A percentile compares a stretch with the other conserved stretches of the same genome.
phyloP scores from a whole-genome alignment of 2,797 vertebrate genomes.

The Hephaestus fuliginosus region DNA sequence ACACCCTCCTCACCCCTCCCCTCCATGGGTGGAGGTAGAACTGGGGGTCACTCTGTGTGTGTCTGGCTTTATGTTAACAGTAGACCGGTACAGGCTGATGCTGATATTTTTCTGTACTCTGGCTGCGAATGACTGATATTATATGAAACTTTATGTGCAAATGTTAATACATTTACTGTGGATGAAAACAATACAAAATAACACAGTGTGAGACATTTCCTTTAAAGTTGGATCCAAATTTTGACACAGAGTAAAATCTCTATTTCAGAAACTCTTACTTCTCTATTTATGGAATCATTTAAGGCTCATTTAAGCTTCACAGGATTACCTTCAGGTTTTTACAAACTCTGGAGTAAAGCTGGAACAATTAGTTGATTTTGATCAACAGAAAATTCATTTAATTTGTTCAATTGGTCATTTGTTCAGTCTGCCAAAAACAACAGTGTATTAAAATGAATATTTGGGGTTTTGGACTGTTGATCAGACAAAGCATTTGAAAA shows the following conservation, averaged over 20 bases:
- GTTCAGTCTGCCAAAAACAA: neutral
- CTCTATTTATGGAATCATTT: neutral
- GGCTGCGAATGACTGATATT: neutral
- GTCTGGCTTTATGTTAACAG: conserved; percentile 10
- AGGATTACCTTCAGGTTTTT: neutral
- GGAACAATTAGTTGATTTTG: neutral
- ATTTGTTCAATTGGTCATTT: neutral
- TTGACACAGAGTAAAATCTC: neutral
- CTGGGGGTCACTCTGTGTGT: conserved; percentile 33
- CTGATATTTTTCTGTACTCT: conserved; percentile 4
- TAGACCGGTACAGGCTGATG: neutral
- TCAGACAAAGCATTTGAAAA: neutral
- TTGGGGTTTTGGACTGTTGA: neutral
- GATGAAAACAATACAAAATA: neutral
- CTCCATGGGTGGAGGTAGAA: conserved; percentile 12
- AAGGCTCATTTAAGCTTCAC: neutral
- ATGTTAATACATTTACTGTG: neutral
- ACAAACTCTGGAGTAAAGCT: neutral
- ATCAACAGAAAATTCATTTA: neutral
- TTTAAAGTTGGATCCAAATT: neutral
- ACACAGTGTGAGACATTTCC: too few species aligned
- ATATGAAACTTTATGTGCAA: neutral
- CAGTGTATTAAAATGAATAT: neutral
- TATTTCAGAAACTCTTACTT: neutral
- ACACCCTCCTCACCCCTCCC: conserved; percentile 2